Base-by-base conservation (phyloP, 2,888 invertebrate genomes). In the Fabriciana adippe region DNA sequence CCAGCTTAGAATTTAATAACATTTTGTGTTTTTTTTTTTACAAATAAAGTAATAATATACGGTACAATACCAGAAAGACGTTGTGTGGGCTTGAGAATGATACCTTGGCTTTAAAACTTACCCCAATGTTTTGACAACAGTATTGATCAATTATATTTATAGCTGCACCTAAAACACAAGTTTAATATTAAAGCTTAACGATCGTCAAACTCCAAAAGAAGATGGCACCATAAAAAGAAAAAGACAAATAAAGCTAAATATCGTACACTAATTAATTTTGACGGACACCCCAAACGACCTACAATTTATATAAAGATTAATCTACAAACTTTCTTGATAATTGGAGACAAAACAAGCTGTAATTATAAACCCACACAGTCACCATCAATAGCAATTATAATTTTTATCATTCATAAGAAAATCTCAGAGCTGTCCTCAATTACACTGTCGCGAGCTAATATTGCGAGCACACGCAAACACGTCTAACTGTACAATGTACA, bases 401-500 rank as follows among this genome's bases (percentile, higher is more conserved):
- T 55, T 51, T 35, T 56, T 60, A 68, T 64, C 35, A 68, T 60
- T 66, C 63, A 59, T 51, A 71, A 18, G 66, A 45, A 65, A 68
- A 53, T 55, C 61, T 66, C 54, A 50, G 55, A 50, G 18, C 11
- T 47, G 64, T 64, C 64, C 71, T 72, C 69, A 70, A 70, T 73
- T 72, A 70, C 68, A 68, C 70, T 65, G 70, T 50, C 59, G 59
- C 60, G 50, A 50, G 64, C 60, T 68, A 71, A 66, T 66, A 56
- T 21, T 48, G 55, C 66, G 53, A 53, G 55, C 53, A 64, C 72
- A 71, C 72, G 70, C 73, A 69, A 72, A 65, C 55, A 31, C 54
- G 18, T 41, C 56, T 73, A 71, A 68, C 72, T 68, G 72, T 72
- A 70, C 64, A 31, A 51, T 66, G 64, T 71, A 67, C 63, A 56